These are phyloP conservation scores for Eriosoma lanigerum DNA, from an alignment of 1,140 invertebrate species.

Conservation along the genomic window DNA sequence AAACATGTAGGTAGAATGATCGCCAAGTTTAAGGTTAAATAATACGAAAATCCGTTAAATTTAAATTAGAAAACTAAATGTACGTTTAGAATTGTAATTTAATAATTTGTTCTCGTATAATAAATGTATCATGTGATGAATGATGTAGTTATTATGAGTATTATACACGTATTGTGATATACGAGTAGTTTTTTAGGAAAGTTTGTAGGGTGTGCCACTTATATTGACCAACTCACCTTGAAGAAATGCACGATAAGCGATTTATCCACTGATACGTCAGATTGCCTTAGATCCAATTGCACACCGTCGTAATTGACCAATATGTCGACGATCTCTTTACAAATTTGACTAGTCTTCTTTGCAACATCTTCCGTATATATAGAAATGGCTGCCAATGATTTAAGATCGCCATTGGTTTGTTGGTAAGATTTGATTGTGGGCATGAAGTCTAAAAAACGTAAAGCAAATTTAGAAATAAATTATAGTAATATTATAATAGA, in stretches of 20 bases:
- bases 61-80: neutral
- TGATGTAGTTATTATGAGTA: neutral
- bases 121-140: neutral
- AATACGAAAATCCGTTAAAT: neutral
- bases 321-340: slow-evolving; percentile 58
- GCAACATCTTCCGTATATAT: slow-evolving; percentile 30
- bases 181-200: neutral
- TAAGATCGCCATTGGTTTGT: slow-evolving; percentile 22
- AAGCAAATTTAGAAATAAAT: neutral
- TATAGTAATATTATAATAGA: too few relatives aligned
- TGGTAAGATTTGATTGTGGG: slow-evolving; percentile 21
- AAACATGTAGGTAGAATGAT: too few relatives aligned
- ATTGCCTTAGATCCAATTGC: slow-evolving; percentile 66
- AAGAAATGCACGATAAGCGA: slow-evolving; percentile 64
- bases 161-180: neutral
- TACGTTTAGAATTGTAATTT: neutral
- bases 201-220: slow-evolving; percentile 11
- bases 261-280: slow-evolving; percentile 63
- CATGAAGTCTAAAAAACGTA: neutral
- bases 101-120: neutral
- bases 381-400: slow-evolving; percentile 22
- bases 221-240: slow-evolving; percentile 56
- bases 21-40: too few relatives aligned
- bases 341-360: slow-evolving; percentile 36
- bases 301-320: slow-evolving; percentile 66